These are phyloP conservation scores for Nomada hirtipes DNA, from an alignment of 2,888 invertebrate species.

Conservation along the genomic window DNA sequence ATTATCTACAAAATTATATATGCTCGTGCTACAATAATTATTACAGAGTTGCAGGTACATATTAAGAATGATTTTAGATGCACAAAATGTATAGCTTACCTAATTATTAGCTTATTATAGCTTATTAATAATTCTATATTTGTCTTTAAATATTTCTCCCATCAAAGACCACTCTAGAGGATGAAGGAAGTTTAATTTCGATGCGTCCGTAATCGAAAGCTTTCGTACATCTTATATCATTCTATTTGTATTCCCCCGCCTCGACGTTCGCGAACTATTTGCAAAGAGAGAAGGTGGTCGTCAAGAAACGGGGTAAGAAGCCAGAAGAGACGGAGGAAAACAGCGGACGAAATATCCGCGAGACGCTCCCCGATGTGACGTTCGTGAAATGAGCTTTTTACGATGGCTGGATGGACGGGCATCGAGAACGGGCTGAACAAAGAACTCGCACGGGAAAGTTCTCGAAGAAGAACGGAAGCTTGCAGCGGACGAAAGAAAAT, in stretches of 20 bases:
- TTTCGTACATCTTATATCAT: too few species aligned
- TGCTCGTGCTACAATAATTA: too few species aligned
- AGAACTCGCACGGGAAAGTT: constrained; percentile 40
- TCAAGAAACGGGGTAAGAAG: background rate
- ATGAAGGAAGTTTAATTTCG: too few species aligned
- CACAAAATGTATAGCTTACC: too few species aligned
- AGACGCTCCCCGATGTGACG: constrained; percentile 52
- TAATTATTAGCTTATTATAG: too few species aligned
- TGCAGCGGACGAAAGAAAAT: constrained; percentile 40
- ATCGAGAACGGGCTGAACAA: constrained; percentile 34
- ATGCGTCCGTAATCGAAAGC: too few species aligned
- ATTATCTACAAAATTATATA: too few species aligned
- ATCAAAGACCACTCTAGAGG: too few species aligned
- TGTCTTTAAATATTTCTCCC: too few species aligned
- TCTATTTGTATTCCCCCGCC: background rate
- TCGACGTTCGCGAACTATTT: background rate
- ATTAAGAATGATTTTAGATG: too few species aligned
- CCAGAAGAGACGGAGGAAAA: background rate
- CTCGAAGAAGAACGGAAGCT: constrained; percentile 32
- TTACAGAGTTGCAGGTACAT: too few species aligned
- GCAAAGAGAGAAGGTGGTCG: constrained; percentile 18
- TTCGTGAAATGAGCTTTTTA: constrained; percentile 66
- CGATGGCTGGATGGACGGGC: constrained; percentile 48
- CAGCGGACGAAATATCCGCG: constrained; percentile 41
- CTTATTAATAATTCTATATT: too few species aligned